Percentiles rank a stretch among this genome's conserved stretches.
phyloP scores from a whole-genome alignment of 2,888 invertebrate species.

The Agrotis clavis region DNA sequence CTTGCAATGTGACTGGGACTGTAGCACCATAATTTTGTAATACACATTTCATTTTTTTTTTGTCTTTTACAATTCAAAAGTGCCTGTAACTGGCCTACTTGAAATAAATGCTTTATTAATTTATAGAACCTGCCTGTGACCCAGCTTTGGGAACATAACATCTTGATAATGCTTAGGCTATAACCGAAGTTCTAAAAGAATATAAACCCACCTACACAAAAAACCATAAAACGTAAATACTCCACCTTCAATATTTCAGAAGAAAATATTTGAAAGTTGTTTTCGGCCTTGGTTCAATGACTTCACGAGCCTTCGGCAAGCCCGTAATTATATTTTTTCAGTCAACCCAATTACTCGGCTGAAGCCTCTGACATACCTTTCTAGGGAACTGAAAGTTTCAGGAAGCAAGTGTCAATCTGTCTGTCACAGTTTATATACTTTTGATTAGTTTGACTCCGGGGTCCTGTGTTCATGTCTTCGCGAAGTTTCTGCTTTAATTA shows the following conservation, averaged over 20 bases:
- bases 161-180: too few species aligned
- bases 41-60: too few species aligned
- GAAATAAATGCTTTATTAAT: too few species aligned
- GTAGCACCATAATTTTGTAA: too few species aligned
- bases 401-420: constrained; percentile 58
- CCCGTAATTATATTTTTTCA: constrained; percentile 58
- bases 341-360: constrained; percentile 48
- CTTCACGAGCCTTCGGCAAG: constrained; percentile 33
- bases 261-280: constrained; percentile 30
- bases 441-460: constrained; percentile 58
- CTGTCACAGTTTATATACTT: constrained; percentile 60
- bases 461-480: constrained; percentile 19
- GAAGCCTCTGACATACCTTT: constrained; percentile 40
- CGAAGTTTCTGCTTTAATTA: constrained; percentile 20
- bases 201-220: background rate
- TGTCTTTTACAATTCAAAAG: too few species aligned
- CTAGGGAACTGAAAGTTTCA: constrained; percentile 41
- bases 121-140: too few species aligned
- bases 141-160: too few species aligned
- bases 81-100: too few species aligned
- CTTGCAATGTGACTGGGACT: too few species aligned
- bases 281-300: constrained; percentile 37
- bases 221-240: constrained; percentile 12
- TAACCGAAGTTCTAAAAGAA: background rate
- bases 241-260: constrained; percentile 12